phyloP scores from a whole-genome alignment of 2,797 vertebrate species.

The Clarias platycephalus region DNA sequence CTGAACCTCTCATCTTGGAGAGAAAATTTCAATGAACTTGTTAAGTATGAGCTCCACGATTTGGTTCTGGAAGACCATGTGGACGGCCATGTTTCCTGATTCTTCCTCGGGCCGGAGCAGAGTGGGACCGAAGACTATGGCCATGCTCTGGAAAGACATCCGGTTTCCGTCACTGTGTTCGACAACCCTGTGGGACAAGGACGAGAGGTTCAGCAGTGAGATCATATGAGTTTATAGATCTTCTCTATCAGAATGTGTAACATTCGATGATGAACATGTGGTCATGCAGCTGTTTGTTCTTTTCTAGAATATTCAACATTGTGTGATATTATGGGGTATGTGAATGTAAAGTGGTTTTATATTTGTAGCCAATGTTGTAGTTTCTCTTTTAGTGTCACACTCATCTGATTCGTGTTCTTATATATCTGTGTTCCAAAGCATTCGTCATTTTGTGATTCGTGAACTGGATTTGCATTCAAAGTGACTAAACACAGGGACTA shows the following conservation, averaged over 20 bases:
- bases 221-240: not conserved
- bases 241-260: not conserved
- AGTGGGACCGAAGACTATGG: constrained; percentile 93
- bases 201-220: not conserved
- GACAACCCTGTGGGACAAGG: constrained; percentile 75
- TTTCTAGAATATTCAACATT: not conserved
- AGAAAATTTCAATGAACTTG: constrained; percentile 79
- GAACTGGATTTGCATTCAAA: not conserved
- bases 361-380: not conserved
- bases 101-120: constrained; percentile 84
- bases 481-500: not conserved
- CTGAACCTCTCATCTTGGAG: constrained; percentile 50
- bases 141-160: constrained; percentile 88
- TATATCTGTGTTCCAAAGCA: not conserved
- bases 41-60: constrained; percentile 90
- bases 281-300: not conserved
- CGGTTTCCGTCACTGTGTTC: constrained; percentile 83
- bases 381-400: too few species aligned
- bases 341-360: not conserved
- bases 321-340: not conserved
- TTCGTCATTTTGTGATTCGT: not conserved
- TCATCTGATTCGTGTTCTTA: too few species aligned
- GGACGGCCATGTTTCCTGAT: constrained; percentile 83
- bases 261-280: not conserved
- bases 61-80: constrained; percentile 96